Evolutionary conservation across 2,888 invertebrate genomes (phyloP), one percentile per base, ranked within the genome.

Genomic region (Digitonthophagus gazella): DNA sequence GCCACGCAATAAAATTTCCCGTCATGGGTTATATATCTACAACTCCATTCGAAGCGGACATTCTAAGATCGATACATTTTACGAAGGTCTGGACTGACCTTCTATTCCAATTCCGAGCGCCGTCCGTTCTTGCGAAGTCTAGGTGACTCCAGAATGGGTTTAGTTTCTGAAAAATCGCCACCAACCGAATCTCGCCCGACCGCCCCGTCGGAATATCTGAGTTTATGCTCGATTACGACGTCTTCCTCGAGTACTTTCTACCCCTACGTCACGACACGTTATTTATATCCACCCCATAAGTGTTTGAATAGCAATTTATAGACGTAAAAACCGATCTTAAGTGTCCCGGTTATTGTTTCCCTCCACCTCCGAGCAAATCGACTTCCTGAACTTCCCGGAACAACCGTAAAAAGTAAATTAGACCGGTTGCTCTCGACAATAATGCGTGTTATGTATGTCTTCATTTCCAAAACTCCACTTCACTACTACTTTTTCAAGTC

Each of bases 1-100:
- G 72, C 71, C 72, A 72, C 74, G 73, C 74, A 74, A 74, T 74
- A 75, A 74, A 75, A 75, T 74, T 75, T 71, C 73, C 73, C 73
- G 75, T 74, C 73, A 69, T 69, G 73, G 73, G 74, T 72, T 73
- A 74, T 74, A 74, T 73, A 73, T 75, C 72, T 73, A 71, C 71
- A 73, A 72, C 71, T 74, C 71, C 71, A 72, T 75, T 72, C 70
- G 69, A 72, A 72, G 71, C 73, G 71, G 71, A 64, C 70, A 71
- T 68, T 66, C 70, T 66, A 69, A 66, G 72, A 74, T 74, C 73
- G 72, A 75, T 72, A 74, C 71, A 73, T 74, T 73, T 72, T 70
- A 72, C 73, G 70, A 69, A 66, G 61, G 71, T 70, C 70, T 71
- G 70, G 68, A 74, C 72, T 74, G 74, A 74, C 74, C 74, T 71